phyloP scores from a whole-genome alignment of 2,797 vertebrate species.

The Urosaurus nigricauda region DNA sequence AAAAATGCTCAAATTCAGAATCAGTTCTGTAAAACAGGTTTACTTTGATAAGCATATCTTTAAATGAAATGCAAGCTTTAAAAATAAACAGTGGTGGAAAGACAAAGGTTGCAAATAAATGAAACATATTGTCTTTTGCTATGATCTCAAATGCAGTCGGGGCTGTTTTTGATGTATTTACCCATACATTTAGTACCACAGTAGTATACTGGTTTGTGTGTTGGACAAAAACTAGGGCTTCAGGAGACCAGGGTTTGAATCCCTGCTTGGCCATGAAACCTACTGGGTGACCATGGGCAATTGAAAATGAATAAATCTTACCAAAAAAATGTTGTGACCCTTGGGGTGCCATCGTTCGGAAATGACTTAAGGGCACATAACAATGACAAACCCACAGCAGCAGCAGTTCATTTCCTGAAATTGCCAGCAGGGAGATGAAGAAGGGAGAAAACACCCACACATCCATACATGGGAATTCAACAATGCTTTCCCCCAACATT shows the following conservation, averaged over 20 bases:
- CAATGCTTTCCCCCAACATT: not conserved
- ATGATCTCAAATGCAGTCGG: not conserved
- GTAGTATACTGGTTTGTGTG: no score
- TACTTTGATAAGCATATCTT: constrained; percentile 6
- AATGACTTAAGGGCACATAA: no score
- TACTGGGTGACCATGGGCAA: no score
- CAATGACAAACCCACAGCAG: not conserved
- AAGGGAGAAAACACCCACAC: not conserved
- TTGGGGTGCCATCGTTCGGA: no score
- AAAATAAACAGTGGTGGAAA: fast-evolving
- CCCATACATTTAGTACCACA: not conserved
- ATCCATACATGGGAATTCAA: not conserved
- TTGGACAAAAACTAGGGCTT: no score
- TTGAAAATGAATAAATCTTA: no score
- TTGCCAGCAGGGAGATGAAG: not conserved
- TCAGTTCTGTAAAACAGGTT: not conserved
- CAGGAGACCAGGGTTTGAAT: no score
- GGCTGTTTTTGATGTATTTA: not conserved
- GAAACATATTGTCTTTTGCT: not conserved
- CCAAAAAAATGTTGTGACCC: no score
- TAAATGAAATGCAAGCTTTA: not conserved
- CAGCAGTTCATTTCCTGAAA: constrained; percentile 30
- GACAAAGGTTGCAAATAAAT: not conserved
- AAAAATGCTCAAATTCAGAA: constrained; percentile 2
- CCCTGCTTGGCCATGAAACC: no score